Conservation (phyloP, 2,888 invertebrate genomes). For the Sisyra nigra region DNA sequence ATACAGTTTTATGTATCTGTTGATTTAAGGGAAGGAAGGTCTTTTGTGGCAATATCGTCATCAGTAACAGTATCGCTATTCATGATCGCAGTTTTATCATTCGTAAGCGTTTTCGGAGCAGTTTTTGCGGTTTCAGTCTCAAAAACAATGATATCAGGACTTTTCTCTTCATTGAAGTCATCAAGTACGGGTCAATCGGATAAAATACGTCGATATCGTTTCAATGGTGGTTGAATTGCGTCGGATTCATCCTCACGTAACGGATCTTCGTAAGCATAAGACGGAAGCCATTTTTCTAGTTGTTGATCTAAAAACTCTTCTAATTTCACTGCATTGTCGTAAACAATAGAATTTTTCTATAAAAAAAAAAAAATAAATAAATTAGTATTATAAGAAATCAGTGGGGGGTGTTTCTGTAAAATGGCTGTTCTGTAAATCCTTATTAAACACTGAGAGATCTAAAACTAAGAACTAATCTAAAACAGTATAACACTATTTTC, state of each 20-base stretch:
- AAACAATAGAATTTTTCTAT: slow-evolving; percentile 60
- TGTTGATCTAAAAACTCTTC: slow-evolving; percentile 78
- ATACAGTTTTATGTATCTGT: too few species aligned
- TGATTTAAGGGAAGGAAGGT: too few species aligned
- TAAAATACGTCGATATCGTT: slow-evolving; percentile 33
- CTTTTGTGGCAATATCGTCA: too few species aligned
- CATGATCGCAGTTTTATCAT: too few species aligned
- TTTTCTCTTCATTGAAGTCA: not conserved
- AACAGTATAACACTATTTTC: too few species aligned
- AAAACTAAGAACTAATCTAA: too few species aligned
- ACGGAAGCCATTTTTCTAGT: slow-evolving; percentile 65
- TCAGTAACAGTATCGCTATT: too few species aligned
- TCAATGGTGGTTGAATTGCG: slow-evolving; percentile 30
- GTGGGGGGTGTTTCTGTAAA: too few species aligned
- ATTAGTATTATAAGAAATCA: slow-evolving; percentile 9
- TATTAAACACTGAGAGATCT: too few species aligned
- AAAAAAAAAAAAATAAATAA: slow-evolving; percentile 12
- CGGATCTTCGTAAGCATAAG: slow-evolving; percentile 42
- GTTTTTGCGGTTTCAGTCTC: too few species aligned
- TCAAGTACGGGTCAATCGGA: slow-evolving; percentile 21
- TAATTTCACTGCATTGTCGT: slow-evolving; percentile 61
- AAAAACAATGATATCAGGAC: not conserved
- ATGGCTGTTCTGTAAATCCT: too few species aligned
- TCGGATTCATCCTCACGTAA: slow-evolving; percentile 31
- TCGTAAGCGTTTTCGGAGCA: too few species aligned